Percentiles rank a stretch among this genome's conserved stretches.
Conservation (phyloP, 2,113 vertebrate species). For the Atractosteus spatula region DNA sequence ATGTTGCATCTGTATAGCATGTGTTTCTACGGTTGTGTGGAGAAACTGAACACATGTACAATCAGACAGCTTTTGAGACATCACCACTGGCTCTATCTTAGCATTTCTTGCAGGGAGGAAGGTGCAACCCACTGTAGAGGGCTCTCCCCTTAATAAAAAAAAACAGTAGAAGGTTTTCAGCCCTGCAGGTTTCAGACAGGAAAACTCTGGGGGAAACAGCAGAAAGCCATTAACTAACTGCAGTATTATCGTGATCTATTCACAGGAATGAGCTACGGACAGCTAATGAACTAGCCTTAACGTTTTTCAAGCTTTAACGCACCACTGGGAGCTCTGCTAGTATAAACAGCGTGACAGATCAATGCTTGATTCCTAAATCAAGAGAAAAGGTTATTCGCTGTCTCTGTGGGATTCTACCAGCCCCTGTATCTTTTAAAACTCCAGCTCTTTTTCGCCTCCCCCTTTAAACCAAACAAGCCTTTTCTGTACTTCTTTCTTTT, state of each 20-base stretch:
- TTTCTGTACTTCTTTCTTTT: constrained; percentile 23
- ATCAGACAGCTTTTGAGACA: constrained; percentile 47
- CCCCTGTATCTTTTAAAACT: constrained; percentile 64
- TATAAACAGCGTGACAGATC: constrained; percentile 95
- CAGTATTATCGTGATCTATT: constrained; percentile 97
- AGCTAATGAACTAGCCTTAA: constrained; percentile 91
- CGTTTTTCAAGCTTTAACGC: constrained; percentile 78
- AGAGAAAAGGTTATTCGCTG: constrained; percentile 90
- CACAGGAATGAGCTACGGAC: constrained; percentile 82
- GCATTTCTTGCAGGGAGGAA: constrained; percentile 66
- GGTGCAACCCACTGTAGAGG: constrained; percentile 66
- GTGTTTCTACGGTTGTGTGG: constrained; percentile 39
- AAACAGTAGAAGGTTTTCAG: constrained; percentile 69
- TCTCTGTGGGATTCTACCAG: constrained; percentile 80
- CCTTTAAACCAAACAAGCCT: constrained; percentile 65
- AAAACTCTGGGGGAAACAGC: constrained; percentile 91
- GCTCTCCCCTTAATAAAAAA: constrained; percentile 50
- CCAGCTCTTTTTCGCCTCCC: constrained; percentile 49
- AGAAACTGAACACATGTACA: constrained; percentile 40
- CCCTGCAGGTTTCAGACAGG: constrained; percentile 85
- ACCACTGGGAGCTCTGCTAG: constrained; percentile 82
- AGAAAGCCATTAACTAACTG: constrained; percentile 99
- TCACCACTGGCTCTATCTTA: constrained; percentile 39
- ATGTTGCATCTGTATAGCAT: constrained; percentile 42
- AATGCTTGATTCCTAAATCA: constrained; percentile 88